Conservation (phyloP, 2,797 vertebrate species). For the Tokudaia muenninki region DNA sequence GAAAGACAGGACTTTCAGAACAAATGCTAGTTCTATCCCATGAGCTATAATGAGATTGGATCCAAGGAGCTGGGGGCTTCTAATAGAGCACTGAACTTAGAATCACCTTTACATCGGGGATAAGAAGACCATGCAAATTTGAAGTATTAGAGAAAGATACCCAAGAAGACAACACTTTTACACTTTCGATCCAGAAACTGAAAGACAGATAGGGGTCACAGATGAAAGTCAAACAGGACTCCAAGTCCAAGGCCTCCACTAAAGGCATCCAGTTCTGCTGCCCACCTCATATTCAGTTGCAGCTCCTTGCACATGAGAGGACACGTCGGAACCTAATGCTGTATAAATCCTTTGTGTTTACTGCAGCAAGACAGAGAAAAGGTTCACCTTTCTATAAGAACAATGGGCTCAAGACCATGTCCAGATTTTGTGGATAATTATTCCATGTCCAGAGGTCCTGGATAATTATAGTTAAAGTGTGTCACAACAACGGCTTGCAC, state of each 20-base stretch:
- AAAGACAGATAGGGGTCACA: not conserved
- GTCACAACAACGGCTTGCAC: not conserved
- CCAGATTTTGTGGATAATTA: slow-evolving; percentile 32
- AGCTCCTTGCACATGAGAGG: not conserved
- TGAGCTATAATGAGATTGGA: slow-evolving; percentile 20
- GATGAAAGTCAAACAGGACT: slow-evolving; percentile 21
- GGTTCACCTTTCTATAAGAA: not conserved
- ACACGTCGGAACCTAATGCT: not conserved
- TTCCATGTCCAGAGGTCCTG: not conserved
- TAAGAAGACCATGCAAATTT: not conserved
- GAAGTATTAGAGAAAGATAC: not conserved
- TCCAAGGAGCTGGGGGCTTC: slow-evolving; percentile 6
- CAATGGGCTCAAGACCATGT: not conserved
- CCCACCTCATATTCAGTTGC: not conserved
- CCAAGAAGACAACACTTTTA: not conserved
- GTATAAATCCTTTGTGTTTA: slow-evolving; percentile 34
- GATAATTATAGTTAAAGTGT: slow-evolving; percentile 37
- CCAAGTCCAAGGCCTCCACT: not conserved
- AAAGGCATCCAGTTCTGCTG: not conserved
- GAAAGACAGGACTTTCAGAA: slow-evolving; percentile 44
- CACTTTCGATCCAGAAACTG: not conserved
- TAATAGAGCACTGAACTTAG: slow-evolving; percentile 42
- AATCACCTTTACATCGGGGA: not conserved
- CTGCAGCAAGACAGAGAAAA: slow-evolving; percentile 41
- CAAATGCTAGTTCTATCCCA: not conserved